Conservation (phyloP, 2,113 vertebrate genomes). For the Uria lomvia region DNA sequence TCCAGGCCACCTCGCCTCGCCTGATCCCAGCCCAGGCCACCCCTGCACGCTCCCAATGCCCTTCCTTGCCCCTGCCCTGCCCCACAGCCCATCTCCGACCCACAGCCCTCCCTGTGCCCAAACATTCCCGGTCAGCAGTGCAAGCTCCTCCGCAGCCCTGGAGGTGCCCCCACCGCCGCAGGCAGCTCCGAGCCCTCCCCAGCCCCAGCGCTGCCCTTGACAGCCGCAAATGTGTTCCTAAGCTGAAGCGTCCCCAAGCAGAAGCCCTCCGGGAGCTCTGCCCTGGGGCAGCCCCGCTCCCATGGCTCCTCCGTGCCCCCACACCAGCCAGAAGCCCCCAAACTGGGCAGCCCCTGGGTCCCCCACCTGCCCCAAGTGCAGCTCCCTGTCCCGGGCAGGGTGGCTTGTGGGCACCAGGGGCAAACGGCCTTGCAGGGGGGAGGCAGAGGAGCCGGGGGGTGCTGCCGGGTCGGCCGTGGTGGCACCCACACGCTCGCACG, state of each 20-base stretch:
- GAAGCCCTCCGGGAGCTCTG: not conserved
- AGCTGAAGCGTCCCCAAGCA: rapidly evolving
- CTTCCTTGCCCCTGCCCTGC: not conserved
- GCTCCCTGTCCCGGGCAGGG: not conserved
- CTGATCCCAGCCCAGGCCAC: not conserved
- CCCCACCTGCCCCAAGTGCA: not conserved
- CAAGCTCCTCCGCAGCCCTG: not conserved
- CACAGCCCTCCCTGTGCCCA: not conserved
- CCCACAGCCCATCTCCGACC: not conserved
- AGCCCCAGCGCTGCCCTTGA: not conserved
- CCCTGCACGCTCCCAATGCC: not conserved
- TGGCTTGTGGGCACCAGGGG: not conserved
- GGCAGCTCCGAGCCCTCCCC: not conserved
- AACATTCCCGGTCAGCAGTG: rapidly evolving
- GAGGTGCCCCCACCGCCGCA: rapidly evolving
- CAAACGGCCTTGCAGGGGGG: not conserved
- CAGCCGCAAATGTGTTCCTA: rapidly evolving
- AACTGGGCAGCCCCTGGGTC: not conserved
- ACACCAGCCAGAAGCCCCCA: rapidly evolving
- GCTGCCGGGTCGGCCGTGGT: not conserved
- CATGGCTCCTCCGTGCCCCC: not conserved
- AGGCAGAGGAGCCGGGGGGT: not conserved
- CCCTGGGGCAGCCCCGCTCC: not conserved
- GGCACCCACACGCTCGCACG: not conserved
- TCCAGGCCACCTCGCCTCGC: rapidly evolving